Evolutionary conservation across 2,113 vertebrate species (phyloP).

Genomic region (Maccullochella peelii): DNA sequence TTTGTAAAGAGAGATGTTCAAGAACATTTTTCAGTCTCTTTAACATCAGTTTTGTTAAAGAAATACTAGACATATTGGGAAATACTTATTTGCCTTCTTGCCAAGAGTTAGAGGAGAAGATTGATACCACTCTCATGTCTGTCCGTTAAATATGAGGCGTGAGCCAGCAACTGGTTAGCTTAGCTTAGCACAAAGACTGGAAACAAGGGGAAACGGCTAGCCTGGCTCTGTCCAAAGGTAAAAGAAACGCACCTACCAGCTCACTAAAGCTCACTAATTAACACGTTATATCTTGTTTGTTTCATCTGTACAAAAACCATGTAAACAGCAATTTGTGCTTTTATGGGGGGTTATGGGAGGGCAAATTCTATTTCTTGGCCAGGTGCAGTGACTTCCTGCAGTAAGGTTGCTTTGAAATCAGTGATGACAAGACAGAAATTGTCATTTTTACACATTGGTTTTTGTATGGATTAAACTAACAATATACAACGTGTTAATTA

Average conservation of each 20-base stretch:
- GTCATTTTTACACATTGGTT: too few relatives aligned
- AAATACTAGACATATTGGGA: background rate
- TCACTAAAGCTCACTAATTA: background rate
- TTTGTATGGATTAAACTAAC: too few relatives aligned
- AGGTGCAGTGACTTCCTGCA: background rate
- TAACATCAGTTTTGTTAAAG: background rate
- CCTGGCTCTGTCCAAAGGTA: background rate
- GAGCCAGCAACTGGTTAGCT: background rate
- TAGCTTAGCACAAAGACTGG: slow-evolving; percentile 10
- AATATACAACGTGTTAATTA: too few relatives aligned
- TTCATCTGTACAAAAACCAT: background rate
- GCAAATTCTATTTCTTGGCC: background rate
- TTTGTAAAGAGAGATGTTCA: background rate
- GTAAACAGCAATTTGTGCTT: background rate
- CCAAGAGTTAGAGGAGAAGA: background rate
- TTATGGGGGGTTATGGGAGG: background rate
- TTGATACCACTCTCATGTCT: background rate
- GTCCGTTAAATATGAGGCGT: background rate
- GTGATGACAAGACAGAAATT: too few relatives aligned
- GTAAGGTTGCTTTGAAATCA: too few relatives aligned
- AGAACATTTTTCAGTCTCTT: background rate
- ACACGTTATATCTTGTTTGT: background rate
- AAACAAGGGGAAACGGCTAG: slow-evolving; percentile 2
- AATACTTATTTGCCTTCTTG: background rate
- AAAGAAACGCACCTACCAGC: background rate